A percentile compares a stretch with the other conserved stretches of the same genome.
phyloP scores from a whole-genome alignment of 2,888 invertebrate species.

The Gryllus longicercus region DNA sequence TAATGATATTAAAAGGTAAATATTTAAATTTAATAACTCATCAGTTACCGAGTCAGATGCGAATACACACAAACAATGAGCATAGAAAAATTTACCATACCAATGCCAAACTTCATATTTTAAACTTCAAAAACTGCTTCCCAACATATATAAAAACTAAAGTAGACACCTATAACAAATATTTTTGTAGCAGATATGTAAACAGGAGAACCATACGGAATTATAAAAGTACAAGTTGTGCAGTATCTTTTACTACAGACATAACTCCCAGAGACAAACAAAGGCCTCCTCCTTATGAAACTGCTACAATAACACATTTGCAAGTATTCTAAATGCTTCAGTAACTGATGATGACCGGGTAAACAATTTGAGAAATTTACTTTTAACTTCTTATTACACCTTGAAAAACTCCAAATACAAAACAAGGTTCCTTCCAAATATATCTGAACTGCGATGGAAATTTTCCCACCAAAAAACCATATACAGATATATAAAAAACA shows the following conservation, averaged over 20 bases:
- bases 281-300: background rate
- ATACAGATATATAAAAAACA: conserved; percentile 44
- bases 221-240: background rate
- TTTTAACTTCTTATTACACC: background rate
- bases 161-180: background rate
- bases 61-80: background rate
- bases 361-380: background rate
- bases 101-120: conserved; percentile 9
- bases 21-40: background rate
- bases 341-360: background rate
- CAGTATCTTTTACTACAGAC: background rate
- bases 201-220: background rate
- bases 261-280: background rate
- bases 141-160: background rate
- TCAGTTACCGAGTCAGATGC: background rate
- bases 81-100: background rate
- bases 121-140: background rate
- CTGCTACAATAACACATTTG: background rate
- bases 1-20: background rate
- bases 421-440: conserved; percentile 24
- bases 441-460: conserved; percentile 30
- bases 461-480: conserved; percentile 29
- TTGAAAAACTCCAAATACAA: conserved; percentile 17
- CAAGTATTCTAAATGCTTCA: background rate
- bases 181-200: background rate